Base-by-base conservation (phyloP, 1,140 invertebrate genomes). In the Potamilus streckersoni region DNA sequence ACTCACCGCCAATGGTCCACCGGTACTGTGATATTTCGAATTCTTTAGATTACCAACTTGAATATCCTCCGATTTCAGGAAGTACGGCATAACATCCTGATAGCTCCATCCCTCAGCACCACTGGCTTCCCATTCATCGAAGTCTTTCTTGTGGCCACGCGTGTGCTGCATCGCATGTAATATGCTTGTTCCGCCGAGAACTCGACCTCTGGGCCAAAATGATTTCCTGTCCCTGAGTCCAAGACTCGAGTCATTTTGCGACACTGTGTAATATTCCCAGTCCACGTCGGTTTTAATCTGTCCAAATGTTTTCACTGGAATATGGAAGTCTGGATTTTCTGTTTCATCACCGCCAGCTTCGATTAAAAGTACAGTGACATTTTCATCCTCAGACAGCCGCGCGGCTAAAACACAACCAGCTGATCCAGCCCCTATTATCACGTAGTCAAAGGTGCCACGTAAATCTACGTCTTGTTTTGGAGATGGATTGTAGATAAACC, bases 391-490 rank as follows among this genome's bases (percentile, higher is more conserved):
- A 0, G 95, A 95, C 38, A 99, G 90, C 16, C 97, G 92, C 89
- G 95, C 98, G 0, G 97, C 97, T 14, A 99, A 91, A n/a, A 98
- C 97, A 6, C 95, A 95, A 0, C 96, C 97, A 82, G 97, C 96
- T 0, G 97, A 98, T 15, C 97, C 97, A 1, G 94, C 95, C 0
- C 98, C 98, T n/a, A 99, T 84, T 74, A 89, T 82, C n/a, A 89
- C 71, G 68, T 89, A 88, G 74, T 85, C 85, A 49, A 49, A 49
- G 4, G 5, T 49, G 38, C 38, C 38, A 49, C 38, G 38, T 49
- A 49, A 49, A 49, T 49, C 11, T 49, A 49, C 38, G 11, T 49
- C 38, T 49, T 49, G 38, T 6, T 49, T 49, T 49, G 2, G 11
- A 49, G 38, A 49, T 49, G 38, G 38, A 49, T 1, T 49, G 38